phyloP scores from a whole-genome alignment of 2,797 vertebrate genomes.

The Margarornis squamiger region DNA sequence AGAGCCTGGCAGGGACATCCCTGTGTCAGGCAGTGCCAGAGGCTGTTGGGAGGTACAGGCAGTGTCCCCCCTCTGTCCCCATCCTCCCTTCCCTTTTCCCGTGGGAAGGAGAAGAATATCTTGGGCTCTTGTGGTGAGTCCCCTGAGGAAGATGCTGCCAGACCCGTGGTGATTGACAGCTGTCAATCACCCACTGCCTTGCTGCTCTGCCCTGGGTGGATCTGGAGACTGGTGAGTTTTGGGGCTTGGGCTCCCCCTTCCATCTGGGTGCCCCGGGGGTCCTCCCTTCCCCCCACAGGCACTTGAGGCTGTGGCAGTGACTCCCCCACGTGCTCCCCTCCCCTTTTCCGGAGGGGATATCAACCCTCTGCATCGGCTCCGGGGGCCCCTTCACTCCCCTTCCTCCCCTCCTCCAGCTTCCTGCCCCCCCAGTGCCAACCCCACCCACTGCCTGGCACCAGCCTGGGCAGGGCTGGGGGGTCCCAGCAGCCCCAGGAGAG shows the following conservation, averaged over 20 bases:
- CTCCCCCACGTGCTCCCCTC: background rate
- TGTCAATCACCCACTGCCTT: background rate
- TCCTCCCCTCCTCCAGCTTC: background rate
- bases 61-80: background rate
- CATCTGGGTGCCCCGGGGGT: background rate
- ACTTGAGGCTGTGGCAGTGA: background rate
- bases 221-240: accelerated
- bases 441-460: background rate
- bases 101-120: background rate
- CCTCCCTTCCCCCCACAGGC: background rate
- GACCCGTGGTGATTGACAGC: background rate
- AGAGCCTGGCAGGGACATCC: background rate
- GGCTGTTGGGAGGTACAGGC: background rate
- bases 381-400: background rate
- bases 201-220: background rate
- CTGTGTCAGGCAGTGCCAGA: accelerated
- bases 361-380: background rate
- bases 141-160: background rate
- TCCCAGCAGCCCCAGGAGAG: background rate
- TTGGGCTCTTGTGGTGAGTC: accelerated
- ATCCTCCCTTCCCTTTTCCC: background rate
- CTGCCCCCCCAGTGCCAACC: background rate
- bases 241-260: background rate
- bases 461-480: background rate
- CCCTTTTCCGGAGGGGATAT: slow-evolving; percentile 38